Conservation (phyloP, 2,797 vertebrate species). For the Cephalopachus bancanus region DNA sequence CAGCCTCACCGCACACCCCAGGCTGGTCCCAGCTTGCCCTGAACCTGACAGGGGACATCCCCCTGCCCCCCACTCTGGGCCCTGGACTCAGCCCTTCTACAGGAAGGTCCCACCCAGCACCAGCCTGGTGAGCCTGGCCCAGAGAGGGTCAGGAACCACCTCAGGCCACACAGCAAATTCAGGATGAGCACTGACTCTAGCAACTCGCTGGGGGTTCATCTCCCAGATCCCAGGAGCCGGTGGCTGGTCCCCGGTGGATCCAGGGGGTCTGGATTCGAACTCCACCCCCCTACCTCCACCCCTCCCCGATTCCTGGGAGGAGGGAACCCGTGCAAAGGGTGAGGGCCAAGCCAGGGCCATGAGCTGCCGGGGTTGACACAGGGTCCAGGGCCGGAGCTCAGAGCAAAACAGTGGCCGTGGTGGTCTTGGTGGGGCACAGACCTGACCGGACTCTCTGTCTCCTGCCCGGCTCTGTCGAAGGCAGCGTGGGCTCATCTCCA, state of each 20-base stretch:
- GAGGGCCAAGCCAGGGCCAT: neutral
- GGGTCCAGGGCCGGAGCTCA: neutral
- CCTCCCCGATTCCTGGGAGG: neutral
- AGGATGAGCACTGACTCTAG: neutral
- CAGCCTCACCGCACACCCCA: accelerated
- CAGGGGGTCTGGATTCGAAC: neutral
- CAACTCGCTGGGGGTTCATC: neutral
- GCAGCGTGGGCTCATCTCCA: accelerated
- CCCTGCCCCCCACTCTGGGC: neutral
- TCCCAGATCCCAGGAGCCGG: no score
- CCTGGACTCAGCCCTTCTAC: neutral
- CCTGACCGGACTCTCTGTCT: neutral
- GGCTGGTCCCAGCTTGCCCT: neutral
- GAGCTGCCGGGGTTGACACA: no score
- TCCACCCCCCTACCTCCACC: no score
- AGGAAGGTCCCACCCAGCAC: neutral
- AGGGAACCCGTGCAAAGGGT: accelerated
- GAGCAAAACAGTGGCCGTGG: neutral
- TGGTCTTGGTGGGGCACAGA: neutral
- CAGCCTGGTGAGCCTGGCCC: accelerated
- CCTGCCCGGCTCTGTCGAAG: neutral
- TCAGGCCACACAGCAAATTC: neutral
- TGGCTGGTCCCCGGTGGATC: no score
- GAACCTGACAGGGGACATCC: no score
- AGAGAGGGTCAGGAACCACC: neutral